Evolutionary conservation across 2,888 invertebrate species (phyloP), one percentile per base, ranked within the genome.

Genomic region (Trichogramma evanescens): DNA sequence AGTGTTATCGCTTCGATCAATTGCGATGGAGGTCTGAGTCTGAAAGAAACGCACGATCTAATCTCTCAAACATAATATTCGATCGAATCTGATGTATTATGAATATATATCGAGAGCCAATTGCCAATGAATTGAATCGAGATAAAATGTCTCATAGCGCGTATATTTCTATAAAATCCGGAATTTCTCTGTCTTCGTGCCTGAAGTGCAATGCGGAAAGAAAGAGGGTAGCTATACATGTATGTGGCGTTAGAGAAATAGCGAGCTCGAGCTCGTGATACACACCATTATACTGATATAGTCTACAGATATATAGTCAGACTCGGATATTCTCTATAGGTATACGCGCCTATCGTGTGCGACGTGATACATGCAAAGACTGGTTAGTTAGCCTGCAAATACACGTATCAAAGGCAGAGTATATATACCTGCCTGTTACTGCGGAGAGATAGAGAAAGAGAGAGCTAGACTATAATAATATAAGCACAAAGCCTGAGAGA

Each of bases 401-500:
- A 77, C 77, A 77, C 77, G 77, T 77, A 77, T 77, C 77, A 77
- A 77, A 77, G 77, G 77, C 77, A 76, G 77, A 76, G 77, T 75
- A 77, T 77, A 77, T 77, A 73, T 75, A 53, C 56, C 74, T 74
- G 77, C 75, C 38, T 3, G 40, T 6, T 8, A 40, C 10, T 7
- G 6, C 39, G 10, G 48, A 41, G 51, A 40, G 42, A 54, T 48
- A 44, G 41, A 53, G 54, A 59, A 43, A 46, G 48, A 48, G 48
- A 48, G 48, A 48, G 48, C 10, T 48, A 13, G 26, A 48, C 48
- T 26, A 26, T 26, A 26, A 26, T 26, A 26, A 26, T 26, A 26
- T 26, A 26, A 26, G 26, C 26, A 26, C 26, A 26, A 48, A 48
- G 26, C 10, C 48, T 48, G 6, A 10, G 10, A 7, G 10, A 48